Percentiles rank a stretch among this genome's conserved stretches.
These are phyloP conservation scores for Ibycter americanus DNA, from an alignment of 2,797 vertebrate species.

Conservation along the genomic window DNA sequence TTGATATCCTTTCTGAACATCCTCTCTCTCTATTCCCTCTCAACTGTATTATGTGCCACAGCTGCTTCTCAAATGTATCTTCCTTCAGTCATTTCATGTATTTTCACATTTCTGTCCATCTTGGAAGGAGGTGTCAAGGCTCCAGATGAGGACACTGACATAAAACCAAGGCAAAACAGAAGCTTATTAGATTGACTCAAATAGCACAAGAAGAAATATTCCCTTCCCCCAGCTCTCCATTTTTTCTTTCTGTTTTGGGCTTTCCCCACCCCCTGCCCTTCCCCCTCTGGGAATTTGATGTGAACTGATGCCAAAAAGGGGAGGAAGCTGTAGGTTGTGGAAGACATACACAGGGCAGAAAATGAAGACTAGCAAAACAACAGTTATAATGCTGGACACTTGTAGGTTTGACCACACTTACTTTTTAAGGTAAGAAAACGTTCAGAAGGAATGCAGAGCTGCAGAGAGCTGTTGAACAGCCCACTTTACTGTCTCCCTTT, in stretches of 20 bases:
- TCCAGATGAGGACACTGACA: neutral
- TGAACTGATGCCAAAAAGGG: neutral
- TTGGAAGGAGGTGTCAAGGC: neutral
- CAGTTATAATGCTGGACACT: neutral
- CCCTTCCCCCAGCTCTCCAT: neutral
- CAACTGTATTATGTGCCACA: neutral
- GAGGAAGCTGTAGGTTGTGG: neutral
- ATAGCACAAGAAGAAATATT: neutral
- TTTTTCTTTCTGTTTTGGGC: neutral
- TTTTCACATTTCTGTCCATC: neutral
- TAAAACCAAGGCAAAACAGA: conserved; percentile 19
- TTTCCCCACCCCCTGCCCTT: neutral
- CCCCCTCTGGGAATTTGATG: neutral
- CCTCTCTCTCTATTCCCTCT: neutral
- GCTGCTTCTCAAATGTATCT: neutral
- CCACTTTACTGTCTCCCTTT: neutral
- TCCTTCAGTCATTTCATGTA: neutral
- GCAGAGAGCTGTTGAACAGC: neutral
- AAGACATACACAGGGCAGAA: neutral
- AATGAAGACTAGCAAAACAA: neutral
- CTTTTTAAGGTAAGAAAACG: neutral
- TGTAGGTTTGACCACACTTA: neutral
- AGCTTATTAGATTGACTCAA: neutral
- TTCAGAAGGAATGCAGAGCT: neutral
- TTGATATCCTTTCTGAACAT: neutral